A percentile compares a stretch with the other conserved stretches of the same genome.
These are phyloP conservation scores for Catharus ustulatus DNA, from an alignment of 2,797 vertebrate genomes.

Conservation along the genomic window DNA sequence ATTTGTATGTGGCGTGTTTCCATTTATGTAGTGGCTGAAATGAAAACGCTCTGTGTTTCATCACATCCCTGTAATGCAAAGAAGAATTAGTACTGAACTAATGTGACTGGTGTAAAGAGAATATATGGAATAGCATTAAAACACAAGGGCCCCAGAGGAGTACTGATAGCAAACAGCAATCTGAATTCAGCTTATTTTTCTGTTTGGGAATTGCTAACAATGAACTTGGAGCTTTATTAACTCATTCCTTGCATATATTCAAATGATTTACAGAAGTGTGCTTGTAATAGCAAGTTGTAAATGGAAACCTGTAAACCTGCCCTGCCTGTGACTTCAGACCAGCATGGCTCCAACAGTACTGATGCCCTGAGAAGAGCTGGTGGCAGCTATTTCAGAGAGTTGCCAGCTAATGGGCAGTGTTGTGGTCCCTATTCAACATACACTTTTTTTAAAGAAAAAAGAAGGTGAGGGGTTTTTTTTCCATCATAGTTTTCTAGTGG, in stretches of 20 bases:
- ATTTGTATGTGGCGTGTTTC: neutral
- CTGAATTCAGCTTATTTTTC: neutral
- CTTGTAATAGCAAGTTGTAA: neutral
- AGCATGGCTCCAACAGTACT: rapidly evolving
- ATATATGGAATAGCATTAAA: neutral
- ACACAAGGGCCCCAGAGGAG: neutral
- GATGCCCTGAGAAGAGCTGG: neutral
- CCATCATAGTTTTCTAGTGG: neutral
- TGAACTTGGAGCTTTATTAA: neutral
- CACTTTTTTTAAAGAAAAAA: neutral
- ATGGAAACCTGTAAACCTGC: neutral
- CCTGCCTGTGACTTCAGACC: neutral
- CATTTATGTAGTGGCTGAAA: neutral
- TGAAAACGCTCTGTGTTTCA: neutral
- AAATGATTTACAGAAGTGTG: neutral
- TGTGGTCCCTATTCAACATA: neutral
- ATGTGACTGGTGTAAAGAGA: neutral
- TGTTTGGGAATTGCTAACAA: neutral
- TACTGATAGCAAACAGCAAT: neutral
- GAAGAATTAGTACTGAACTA: neutral
- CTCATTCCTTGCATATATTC: neutral
- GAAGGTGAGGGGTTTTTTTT: rapidly evolving
- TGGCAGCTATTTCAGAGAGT: neutral
- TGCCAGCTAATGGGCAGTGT: neutral
- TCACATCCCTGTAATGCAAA: neutral